Evolutionary conservation across 2,888 invertebrate genomes (phyloP).

Genomic region (Tiliacea aurago): DNA sequence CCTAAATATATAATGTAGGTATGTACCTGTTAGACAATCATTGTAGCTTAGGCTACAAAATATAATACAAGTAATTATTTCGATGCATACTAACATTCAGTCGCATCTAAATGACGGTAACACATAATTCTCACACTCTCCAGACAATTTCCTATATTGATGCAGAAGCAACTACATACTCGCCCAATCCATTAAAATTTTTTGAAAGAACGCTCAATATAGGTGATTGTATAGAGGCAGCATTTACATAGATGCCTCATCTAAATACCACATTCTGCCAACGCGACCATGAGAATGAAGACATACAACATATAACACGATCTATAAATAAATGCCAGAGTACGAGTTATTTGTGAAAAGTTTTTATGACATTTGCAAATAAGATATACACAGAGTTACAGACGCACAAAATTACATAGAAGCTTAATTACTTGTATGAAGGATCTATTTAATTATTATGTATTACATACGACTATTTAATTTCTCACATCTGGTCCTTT

Average conservation of each 20-base stretch:
- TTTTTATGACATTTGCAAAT: conserved; percentile 67
- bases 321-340: conserved; percentile 79
- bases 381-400: conserved; percentile 72
- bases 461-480: conserved; percentile 65
- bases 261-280: conserved; percentile 54
- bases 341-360: conserved; percentile 65
- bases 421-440: conserved; percentile 71
- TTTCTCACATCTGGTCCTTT: conserved; percentile 66
- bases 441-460: conserved; percentile 68
- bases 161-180: conserved; percentile 20
- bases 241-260: conserved; percentile 42
- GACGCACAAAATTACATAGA: conserved; percentile 74
- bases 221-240: conserved; percentile 36
- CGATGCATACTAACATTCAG: conserved; percentile 47
- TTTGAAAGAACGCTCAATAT: conserved; percentile 34
- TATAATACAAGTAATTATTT: conserved; percentile 66
- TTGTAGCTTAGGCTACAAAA: conserved; percentile 61
- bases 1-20: conserved; percentile 64
- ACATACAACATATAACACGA: conserved; percentile 68
- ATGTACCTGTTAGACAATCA: conserved; percentile 44
- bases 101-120: conserved; percentile 40
- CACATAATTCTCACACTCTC: conserved; percentile 21
- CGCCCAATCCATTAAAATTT: conserved; percentile 22
- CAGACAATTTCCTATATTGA: conserved; percentile 52
- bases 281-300: conserved; percentile 60